Percentiles rank a stretch among this genome's conserved stretches.
Evolutionary conservation across 2,888 invertebrate species (phyloP).

Genomic region (Diarsia brunnea): DNA sequence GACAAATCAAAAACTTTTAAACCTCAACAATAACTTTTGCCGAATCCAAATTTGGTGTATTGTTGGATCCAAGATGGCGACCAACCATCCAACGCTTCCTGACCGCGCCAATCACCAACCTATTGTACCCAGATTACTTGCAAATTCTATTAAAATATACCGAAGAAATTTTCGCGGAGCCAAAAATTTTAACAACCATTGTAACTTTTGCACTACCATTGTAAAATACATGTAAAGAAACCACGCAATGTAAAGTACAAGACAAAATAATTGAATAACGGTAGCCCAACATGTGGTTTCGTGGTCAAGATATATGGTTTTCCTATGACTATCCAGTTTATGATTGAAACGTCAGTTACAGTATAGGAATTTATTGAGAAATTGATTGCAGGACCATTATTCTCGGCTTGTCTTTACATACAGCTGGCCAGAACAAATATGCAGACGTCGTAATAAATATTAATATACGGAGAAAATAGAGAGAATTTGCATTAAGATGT

Average conservation of each 20-base stretch:
- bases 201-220: constrained; percentile 39
- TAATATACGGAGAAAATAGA: constrained; percentile 21
- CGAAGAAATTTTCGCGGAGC: constrained; percentile 44
- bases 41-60: constrained; percentile 76
- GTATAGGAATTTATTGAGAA: constrained; percentile 63
- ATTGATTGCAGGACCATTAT: constrained; percentile 63
- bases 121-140: constrained; percentile 87
- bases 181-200: constrained; percentile 65
- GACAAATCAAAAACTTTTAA: constrained; percentile 72
- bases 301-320: constrained; percentile 82
- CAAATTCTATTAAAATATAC: constrained; percentile 78
- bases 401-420: constrained; percentile 54
- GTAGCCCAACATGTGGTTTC: constrained; percentile 65
- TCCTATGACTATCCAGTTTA: constrained; percentile 82
- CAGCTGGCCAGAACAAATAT: constrained; percentile 42
- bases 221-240: constrained; percentile 23
- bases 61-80: constrained; percentile 71
- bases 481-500: constrained; percentile 22
- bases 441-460: constrained; percentile 41
- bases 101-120: constrained; percentile 79
- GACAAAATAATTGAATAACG: constrained; percentile 62
- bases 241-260: constrained; percentile 49
- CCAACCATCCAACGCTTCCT: constrained; percentile 68
- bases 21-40: constrained; percentile 64
- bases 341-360: constrained; percentile 83